Percentiles rank a stretch among this genome's conserved stretches.
phyloP scores from a whole-genome alignment of 2,113 vertebrate genomes.

The human region DNA sequence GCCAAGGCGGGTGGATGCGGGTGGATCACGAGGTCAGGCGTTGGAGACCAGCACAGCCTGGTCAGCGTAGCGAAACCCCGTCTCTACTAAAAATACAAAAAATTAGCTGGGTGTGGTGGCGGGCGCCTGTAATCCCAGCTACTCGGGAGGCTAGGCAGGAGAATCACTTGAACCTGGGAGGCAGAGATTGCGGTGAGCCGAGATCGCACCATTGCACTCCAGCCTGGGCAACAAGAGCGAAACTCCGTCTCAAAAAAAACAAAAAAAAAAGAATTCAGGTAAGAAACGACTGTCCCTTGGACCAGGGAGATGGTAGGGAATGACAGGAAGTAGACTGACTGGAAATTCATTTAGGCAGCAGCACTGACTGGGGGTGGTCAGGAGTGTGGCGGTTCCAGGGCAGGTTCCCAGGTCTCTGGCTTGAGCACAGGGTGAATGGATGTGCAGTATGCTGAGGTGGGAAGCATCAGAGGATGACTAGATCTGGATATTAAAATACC shows the following conservation, averaged over 20 bases:
- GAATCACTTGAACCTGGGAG: too few relatives aligned
- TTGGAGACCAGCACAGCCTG: too few relatives aligned
- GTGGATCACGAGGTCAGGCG: too few relatives aligned
- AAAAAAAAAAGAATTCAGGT: not conserved
- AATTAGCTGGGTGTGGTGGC: too few relatives aligned
- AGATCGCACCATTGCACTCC: too few relatives aligned
- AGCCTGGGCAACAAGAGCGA: too few relatives aligned
- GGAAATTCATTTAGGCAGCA: not conserved
- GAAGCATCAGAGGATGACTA: not conserved
- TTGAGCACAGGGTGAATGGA: not conserved
- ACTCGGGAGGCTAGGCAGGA: too few relatives aligned
- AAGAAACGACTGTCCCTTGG: not conserved
- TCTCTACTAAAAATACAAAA: too few relatives aligned
- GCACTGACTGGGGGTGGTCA: not conserved
- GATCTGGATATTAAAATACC: not conserved
- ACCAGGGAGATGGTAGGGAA: not conserved
- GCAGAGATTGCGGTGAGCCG: too few relatives aligned
- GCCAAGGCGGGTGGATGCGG: rapidly evolving
- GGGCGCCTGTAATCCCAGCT: too few relatives aligned
- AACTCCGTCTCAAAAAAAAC: too few relatives aligned
- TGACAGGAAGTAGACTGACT: not conserved
- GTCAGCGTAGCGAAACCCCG: too few relatives aligned
- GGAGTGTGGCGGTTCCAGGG: not conserved
- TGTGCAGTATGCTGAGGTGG: not conserved
- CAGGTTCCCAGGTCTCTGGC: not conserved